Base-by-base conservation (phyloP, 2,888 invertebrate species). In the Colletes collaris region DNA sequence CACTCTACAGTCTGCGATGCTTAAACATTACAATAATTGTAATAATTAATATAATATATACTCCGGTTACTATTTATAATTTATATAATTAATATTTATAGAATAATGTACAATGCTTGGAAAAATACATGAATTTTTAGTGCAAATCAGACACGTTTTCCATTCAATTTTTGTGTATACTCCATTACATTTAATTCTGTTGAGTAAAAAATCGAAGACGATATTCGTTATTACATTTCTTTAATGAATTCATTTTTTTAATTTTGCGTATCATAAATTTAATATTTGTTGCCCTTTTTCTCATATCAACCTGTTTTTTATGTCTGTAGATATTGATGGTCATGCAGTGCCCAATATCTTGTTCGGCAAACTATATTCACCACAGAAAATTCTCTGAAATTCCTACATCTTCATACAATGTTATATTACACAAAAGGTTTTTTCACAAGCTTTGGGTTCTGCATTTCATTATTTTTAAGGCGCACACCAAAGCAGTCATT, bases 101-200 rank as follows among this genome's bases (percentile, higher is more conserved):
- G 84, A 86, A 81, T 87, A 89, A 91, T 91, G 87, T 91, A 91
- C 90, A 90, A 86, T 89, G 87, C 84, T 88, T 91, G 90, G 83
- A 91, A 91, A 91, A 91, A 91, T 91, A 90, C 89, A 89, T 88
- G 83, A 90, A 87, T 87, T 90, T 88, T 89, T 86, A 86, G 86
- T 91, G 86, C 89, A 89, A 84, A 80, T 89, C 82, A 86, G 87
- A 89, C 87, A 89, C 79, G 73, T 72, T 77, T 82, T 65, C 69
- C 72, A 40, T 82, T 79, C 62, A 74, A 72, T 75, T 75, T 78
- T 70, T 75, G 52, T 56, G 44, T 74, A 75, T 78, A 60, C 35
- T 64, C 66, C 50, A 73, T 53, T 77, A 79, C 53, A 67, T 79
- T 70, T 80, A 74, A 71, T 78, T n/a, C 53, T 68, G 74, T 81